Evolutionary conservation across 2,113 vertebrate genomes (phyloP).

Genomic region (Hucho hucho): DNA sequence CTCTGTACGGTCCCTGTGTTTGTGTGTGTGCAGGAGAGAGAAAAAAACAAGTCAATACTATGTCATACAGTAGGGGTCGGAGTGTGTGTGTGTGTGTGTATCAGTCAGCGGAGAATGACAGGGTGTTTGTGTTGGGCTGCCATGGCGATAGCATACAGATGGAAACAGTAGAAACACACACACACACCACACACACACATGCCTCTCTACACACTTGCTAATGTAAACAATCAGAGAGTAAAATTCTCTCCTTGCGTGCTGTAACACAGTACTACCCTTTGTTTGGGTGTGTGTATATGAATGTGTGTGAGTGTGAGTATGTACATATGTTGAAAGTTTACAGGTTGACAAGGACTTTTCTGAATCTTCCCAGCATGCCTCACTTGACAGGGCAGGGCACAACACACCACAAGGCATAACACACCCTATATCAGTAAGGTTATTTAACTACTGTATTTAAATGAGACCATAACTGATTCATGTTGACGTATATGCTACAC

Average conservation of each 20-base stretch:
- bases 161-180: slow-evolving; percentile 49
- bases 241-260: slow-evolving; percentile 41
- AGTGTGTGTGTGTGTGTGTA: neutral
- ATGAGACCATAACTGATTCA: neutral
- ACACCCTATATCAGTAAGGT: too few species aligned
- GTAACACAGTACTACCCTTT: slow-evolving; percentile 43
- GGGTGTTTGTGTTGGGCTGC: slow-evolving; percentile 64
- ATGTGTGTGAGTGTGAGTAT: slow-evolving; percentile 10
- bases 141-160: slow-evolving; percentile 50
- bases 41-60: neutral
- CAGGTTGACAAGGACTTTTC: slow-evolving; percentile 31
- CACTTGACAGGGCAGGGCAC: too few species aligned
- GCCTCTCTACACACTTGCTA: slow-evolving; percentile 18
- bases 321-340: slow-evolving; percentile 24
- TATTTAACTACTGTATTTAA: too few species aligned
- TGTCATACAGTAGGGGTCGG: neutral
- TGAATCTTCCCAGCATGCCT: too few species aligned
- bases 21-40: neutral
- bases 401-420: too few species aligned
- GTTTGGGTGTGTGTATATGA: neutral
- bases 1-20: slow-evolving; percentile 82
- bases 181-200: slow-evolving; percentile 5
- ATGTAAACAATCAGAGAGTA: slow-evolving; percentile 36
- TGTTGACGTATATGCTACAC: neutral
- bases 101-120: neutral